phyloP scores from a whole-genome alignment of 2,113 vertebrate species.

The Cichladusa arquata region DNA sequence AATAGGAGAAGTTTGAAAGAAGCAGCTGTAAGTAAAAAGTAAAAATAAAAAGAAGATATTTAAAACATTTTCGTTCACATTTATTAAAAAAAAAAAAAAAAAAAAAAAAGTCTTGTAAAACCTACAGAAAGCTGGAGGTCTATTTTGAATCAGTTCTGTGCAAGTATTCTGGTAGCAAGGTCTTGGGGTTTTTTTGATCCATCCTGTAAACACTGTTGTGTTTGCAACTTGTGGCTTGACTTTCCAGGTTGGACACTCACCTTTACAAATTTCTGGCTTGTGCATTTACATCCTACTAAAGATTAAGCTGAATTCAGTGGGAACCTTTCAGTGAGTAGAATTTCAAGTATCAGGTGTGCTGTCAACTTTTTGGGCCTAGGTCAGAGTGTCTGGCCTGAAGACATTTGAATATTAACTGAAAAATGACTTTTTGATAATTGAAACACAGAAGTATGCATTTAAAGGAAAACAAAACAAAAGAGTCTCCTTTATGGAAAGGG shows the following conservation, averaged over 20 bases:
- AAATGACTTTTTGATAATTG: background rate
- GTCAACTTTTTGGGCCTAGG: background rate
- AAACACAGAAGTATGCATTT: background rate
- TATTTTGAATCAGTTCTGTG: background rate
- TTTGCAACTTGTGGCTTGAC: background rate
- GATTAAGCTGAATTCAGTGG: background rate
- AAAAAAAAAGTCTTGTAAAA: background rate
- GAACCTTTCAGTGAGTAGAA: background rate
- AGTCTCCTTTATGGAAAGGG: background rate
- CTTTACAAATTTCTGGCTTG: background rate
- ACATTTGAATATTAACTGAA: background rate
- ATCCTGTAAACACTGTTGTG: background rate
- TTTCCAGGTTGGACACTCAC: background rate
- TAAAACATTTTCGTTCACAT: background rate
- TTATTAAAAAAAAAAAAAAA: background rate
- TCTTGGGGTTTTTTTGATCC: rapidly evolving
- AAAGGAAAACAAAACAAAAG: background rate
- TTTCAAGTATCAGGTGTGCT: background rate
- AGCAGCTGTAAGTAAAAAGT: background rate
- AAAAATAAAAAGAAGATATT: background rate
- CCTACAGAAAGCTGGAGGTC: background rate
- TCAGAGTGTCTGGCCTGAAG: background rate
- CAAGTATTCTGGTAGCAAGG: background rate
- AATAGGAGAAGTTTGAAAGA: background rate
- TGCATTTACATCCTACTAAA: background rate